Conservation (phyloP, 2,797 vertebrate genomes). For the Otolemur crassicaudatus region DNA sequence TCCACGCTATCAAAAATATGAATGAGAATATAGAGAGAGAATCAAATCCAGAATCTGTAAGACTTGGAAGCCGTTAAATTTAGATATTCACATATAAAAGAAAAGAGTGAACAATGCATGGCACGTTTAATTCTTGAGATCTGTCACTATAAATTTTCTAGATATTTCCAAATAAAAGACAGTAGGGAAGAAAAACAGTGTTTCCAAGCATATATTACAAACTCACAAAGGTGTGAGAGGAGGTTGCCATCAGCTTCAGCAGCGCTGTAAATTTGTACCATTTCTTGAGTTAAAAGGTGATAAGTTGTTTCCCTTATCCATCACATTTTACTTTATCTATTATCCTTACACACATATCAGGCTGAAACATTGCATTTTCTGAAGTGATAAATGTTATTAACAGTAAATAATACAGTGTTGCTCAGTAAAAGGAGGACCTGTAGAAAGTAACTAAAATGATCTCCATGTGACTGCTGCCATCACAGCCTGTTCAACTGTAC, state of each 20-base stretch:
- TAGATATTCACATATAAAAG: not conserved
- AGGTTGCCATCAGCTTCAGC: not conserved
- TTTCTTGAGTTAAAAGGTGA: not conserved
- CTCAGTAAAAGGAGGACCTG: conserved; percentile 41
- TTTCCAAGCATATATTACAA: not conserved
- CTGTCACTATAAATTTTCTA: not conserved
- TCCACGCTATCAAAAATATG: not conserved
- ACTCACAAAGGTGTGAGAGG: not conserved
- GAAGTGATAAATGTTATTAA: not conserved
- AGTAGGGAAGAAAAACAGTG: not conserved
- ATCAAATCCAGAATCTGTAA: too few species aligned
- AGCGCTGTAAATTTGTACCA: not conserved
- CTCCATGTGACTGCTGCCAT: not conserved
- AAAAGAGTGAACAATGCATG: not conserved
- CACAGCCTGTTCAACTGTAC: not conserved
- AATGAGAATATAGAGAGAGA: too few species aligned
- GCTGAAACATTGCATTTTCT: not conserved
- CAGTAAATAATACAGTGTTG: not conserved
- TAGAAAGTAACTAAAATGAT: not conserved
- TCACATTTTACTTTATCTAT: not conserved
- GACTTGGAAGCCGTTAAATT: not conserved
- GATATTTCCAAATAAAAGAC: not conserved
- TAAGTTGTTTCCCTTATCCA: not conserved
- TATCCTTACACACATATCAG: not conserved
- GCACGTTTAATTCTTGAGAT: not conserved